Evolutionary conservation across 37 sponge, comb jelly and placozoan genomes (phyloP), one percentile per base, ranked within the genome.

Genomic region (Agelas oroides): DNA sequence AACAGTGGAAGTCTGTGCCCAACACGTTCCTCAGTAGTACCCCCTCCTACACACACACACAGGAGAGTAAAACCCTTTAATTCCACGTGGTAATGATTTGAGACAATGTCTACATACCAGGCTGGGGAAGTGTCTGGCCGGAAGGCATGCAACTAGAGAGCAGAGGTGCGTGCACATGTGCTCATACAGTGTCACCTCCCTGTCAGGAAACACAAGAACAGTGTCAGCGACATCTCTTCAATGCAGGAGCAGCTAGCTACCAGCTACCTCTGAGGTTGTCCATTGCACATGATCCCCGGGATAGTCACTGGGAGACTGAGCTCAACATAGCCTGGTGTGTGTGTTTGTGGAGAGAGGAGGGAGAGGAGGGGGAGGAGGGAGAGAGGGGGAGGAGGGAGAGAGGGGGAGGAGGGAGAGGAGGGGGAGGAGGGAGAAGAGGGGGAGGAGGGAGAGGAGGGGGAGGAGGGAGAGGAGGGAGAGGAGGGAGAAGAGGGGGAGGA

Each of bases 151-250:
- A 12, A 80, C 39, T 13, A 80, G 19, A 27, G 53, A 19, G 30
- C 81, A 87, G 40, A 87, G n/a, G 52, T 87, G 81, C 5, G 57
- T 35, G 18, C 72, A 79, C 28, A 87, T 2, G 38, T 71, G 52
- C 59, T 87, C 81, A 20, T 80, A 87, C 14, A 87, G 59, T 33
- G 88, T 37, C 59, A 87, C 75, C 46, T 38, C 56, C 25, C 73
- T 83, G 58, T 21, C 28, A 70, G 53, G 46, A 6, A 6, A 27
- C 11, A 57, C 23, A 59, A 62, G 32, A 40, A 20, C 14, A 20
- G 3, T 23, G 28, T 25, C 13, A 53, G 33, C n/a, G 8, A 25
- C 32, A 46, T 46, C 6, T 3, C 8, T 12, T 8, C 46, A 46
- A 3, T 46, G 8, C 8, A 19, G 46, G 18, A 46, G 21, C 1